Conservation (phyloP, 2,888 invertebrate species). For the Nematopogon swammerdamellus region DNA sequence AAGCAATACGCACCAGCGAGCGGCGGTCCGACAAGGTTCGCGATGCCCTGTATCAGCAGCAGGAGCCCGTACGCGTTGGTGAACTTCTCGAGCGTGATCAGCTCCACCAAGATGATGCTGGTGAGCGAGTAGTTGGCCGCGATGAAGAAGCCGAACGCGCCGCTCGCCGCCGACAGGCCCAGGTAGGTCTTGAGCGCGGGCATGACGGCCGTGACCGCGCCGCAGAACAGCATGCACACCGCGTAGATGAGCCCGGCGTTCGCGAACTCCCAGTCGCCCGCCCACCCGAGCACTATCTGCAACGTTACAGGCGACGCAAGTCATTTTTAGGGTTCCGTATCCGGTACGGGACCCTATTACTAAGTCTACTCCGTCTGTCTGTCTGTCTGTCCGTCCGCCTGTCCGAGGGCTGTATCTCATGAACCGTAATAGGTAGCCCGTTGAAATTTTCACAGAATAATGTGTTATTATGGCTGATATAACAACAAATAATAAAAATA, state of each 20-base stretch:
- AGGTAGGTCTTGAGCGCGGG: constrained; percentile 60
- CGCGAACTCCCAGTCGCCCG: constrained; percentile 78
- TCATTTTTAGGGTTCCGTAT: no score
- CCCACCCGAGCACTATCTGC: constrained; percentile 81
- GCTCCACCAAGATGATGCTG: constrained; percentile 84
- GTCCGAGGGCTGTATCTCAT: no score
- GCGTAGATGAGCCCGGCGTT: constrained; percentile 80
- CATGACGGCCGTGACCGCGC: constrained; percentile 62
- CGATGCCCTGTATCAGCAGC: constrained; percentile 84
- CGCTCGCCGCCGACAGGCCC: constrained; percentile 61
- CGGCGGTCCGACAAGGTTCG: constrained; percentile 87
- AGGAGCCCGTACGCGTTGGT: constrained; percentile 89
- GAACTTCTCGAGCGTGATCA: constrained; percentile 86
- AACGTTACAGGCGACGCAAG: no score
- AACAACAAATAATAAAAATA: no score
- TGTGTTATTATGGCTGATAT: no score
- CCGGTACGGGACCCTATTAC: no score
- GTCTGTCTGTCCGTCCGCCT: neutral
- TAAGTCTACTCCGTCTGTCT: neutral
- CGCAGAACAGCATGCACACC: constrained; percentile 71
- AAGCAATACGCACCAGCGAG: constrained; percentile 89
- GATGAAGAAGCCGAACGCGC: constrained; percentile 85
- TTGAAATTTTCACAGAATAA: no score
- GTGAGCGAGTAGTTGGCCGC: constrained; percentile 91
- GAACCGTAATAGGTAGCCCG: no score